Conservation (phyloP, 2,888 invertebrate species). For the Philereme vetulata region DNA sequence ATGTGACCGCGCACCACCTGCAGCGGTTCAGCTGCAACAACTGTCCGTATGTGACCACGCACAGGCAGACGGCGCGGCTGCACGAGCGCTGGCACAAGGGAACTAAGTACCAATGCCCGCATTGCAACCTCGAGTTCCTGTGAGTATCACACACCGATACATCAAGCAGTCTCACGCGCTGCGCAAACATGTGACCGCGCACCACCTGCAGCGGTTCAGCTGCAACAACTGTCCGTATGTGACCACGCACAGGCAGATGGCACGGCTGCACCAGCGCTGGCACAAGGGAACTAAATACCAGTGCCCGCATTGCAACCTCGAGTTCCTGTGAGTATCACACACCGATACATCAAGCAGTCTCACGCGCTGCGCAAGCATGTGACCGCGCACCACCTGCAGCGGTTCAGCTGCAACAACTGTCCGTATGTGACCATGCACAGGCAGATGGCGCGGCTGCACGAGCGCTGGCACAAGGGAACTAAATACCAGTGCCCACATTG, state of each 20-base stretch:
- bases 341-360: constrained; percentile 61
- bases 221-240: constrained; percentile 73
- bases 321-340: constrained; percentile 62
- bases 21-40: constrained; percentile 73
- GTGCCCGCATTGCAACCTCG: constrained; percentile 70
- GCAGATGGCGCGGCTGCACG: constrained; percentile 55
- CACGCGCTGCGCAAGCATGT: constrained; percentile 60
- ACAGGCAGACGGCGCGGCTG: constrained; percentile 52
- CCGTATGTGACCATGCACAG: constrained; percentile 71
- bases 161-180: constrained; percentile 67
- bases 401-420: constrained; percentile 65
- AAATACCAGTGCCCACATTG: constrained; percentile 75
- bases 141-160: constrained; percentile 51
- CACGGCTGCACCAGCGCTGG: constrained; percentile 69
- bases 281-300: constrained; percentile 72
- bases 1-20: constrained; percentile 71
- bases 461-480: constrained; percentile 72
- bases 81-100: constrained; percentile 76
- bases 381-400: neutral
- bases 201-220: constrained; percentile 71
- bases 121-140: constrained; percentile 69
- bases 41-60: constrained; percentile 70
- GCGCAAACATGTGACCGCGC: constrained; percentile 70
- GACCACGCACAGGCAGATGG: constrained; percentile 58
- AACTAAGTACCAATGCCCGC: constrained; percentile 71